Evolutionary conservation across 2,888 invertebrate species (phyloP).

Genomic region (Dryococelus australis): DNA sequence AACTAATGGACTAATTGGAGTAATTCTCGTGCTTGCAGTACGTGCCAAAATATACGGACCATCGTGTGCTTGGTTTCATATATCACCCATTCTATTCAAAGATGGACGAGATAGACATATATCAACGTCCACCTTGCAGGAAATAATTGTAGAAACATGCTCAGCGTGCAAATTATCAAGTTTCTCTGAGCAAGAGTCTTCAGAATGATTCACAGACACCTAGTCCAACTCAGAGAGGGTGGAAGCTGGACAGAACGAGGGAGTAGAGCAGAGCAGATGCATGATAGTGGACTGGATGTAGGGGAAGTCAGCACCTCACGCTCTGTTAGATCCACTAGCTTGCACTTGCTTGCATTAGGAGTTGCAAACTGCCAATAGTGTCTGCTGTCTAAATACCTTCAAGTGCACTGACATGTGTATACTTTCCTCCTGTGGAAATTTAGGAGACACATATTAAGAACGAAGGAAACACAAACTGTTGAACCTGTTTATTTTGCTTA

Average conservation of each 20-base stretch:
- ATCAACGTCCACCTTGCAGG: slow-evolving; percentile 7
- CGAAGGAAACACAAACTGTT: not conserved
- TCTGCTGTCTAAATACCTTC: not conserved
- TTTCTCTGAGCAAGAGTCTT: not conserved
- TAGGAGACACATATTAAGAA: too few relatives aligned
- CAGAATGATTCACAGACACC: not conserved
- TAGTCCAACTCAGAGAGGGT: not conserved
- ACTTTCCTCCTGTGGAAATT: too few relatives aligned
- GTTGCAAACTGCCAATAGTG: too few relatives aligned
- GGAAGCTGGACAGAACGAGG: not conserved
- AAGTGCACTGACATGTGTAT: too few relatives aligned
- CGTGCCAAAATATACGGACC: not conserved
- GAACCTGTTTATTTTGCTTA: too few relatives aligned
- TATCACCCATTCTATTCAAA: not conserved
- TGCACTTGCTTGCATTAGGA: too few relatives aligned
- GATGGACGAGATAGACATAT: not conserved
- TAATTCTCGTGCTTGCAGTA: not conserved
- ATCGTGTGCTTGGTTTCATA: not conserved
- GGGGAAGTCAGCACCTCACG: not conserved
- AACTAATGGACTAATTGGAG: slow-evolving; percentile 16
- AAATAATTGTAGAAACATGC: not conserved
- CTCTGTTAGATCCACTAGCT: too few relatives aligned
- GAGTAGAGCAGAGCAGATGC: not conserved
- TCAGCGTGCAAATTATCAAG: not conserved
- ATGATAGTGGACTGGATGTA: not conserved